Conservation (phyloP, 2,797 vertebrate species). For the Remorina albescens region DNA sequence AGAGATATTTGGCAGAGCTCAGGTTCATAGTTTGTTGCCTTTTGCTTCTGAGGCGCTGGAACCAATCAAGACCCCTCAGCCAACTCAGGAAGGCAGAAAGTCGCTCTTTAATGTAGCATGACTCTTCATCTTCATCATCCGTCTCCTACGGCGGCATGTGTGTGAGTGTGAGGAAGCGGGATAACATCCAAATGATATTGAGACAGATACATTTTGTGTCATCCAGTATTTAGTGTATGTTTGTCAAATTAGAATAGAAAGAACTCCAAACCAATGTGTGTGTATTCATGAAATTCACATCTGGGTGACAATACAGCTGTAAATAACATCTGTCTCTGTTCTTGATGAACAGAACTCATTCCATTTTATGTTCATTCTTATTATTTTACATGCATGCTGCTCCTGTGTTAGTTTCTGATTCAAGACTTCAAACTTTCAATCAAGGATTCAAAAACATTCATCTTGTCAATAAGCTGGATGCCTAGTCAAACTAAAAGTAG, state of each 20-base stretch:
- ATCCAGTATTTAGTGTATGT: too few species aligned
- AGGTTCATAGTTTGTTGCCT: slow-evolving; percentile 86
- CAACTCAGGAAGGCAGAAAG: slow-evolving; percentile 85
- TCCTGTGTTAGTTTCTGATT: too few species aligned
- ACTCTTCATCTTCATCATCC: slow-evolving; percentile 82
- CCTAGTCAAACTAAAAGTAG: background rate
- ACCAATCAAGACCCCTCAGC: slow-evolving; percentile 81
- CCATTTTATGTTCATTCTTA: too few species aligned
- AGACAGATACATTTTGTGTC: too few species aligned
- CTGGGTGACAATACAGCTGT: background rate
- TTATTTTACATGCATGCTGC: too few species aligned
- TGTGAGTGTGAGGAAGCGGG: slow-evolving; percentile 16
- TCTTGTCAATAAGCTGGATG: background rate
- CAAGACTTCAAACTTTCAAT: background rate
- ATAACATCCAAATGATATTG: background rate
- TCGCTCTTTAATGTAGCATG: slow-evolving; percentile 81
- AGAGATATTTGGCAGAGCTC: slow-evolving; percentile 60
- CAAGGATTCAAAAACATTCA: background rate
- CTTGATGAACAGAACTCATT: too few species aligned
- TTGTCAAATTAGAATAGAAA: too few species aligned
- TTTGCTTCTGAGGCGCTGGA: slow-evolving; percentile 83
- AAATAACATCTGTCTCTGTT: background rate
- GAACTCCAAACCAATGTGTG: too few species aligned
- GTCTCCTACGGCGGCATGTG: slow-evolving; percentile 77
- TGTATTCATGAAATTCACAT: too few species aligned